phyloP scores from a whole-genome alignment of 2,797 vertebrate species.

The Fundulus diaphanus region DNA sequence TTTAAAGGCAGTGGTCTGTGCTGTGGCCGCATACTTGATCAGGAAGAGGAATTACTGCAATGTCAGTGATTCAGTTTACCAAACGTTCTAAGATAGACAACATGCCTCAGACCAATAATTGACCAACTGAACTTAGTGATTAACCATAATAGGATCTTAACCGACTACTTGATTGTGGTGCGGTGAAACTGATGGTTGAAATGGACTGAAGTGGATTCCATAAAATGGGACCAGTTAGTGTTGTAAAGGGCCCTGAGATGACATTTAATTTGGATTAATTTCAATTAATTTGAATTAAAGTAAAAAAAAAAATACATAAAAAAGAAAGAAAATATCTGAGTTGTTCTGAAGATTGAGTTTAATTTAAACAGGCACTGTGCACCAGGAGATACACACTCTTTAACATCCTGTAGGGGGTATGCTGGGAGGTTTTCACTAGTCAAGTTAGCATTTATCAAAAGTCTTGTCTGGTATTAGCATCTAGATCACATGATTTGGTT shows the following conservation, averaged over 20 bases:
- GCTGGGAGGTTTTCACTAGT: too few relatives aligned
- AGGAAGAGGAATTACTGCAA: background rate
- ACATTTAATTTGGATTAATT: background rate
- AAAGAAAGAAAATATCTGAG: background rate
- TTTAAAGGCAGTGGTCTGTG: too few relatives aligned
- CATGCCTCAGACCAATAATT: background rate
- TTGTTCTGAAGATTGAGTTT: too few relatives aligned
- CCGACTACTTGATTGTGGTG: background rate
- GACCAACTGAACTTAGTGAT: background rate
- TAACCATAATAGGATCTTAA: background rate
- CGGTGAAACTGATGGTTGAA: background rate
- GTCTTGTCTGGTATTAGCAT: too few relatives aligned
- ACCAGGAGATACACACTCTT: too few relatives aligned
- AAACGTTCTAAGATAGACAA: background rate
- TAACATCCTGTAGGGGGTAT: too few relatives aligned
- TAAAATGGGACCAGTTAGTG: background rate
- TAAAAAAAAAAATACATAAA: background rate
- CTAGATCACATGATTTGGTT: too few relatives aligned
- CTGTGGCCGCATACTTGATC: too few relatives aligned
- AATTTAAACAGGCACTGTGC: too few relatives aligned
- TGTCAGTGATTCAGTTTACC: background rate
- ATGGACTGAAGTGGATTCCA: background rate
- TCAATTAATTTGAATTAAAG: background rate
- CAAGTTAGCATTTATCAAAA: too few relatives aligned
- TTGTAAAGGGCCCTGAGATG: background rate